Base-by-base conservation (phyloP, 2,888 invertebrate genomes). In the Volucella zonaria region DNA sequence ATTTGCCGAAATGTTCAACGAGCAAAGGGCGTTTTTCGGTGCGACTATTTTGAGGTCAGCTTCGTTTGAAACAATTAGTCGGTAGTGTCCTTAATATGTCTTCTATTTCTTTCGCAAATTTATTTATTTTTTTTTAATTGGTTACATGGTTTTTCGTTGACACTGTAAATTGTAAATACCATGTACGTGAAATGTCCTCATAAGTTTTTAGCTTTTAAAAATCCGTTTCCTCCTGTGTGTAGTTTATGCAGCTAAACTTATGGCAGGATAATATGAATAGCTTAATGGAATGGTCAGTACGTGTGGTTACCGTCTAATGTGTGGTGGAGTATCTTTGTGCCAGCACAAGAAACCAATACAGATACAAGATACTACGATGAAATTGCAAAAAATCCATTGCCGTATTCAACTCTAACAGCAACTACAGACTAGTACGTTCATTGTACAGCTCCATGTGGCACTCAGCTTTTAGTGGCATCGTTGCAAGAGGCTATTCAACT, bases 211-310 rank as follows among this genome's bases (percentile, higher is more conserved):
- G 79, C 79, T 79, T 83, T 83, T 79, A 75, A 83, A 79, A 83
- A 83, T 83, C 83, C 79, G 59, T 79, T 83, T 79, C 79, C 83
- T 83, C 61, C 47, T 23, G 18, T 31, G 66, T 75, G 79, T 74
- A 83, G 83, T 83, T 83, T 83, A 79, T 83, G 82, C 83, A 75
- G 68, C 47, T 49, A 74, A 73, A 70, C 78, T 70, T 79, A 82
- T 82, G 79, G 78, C 74, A 82, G 74, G 78, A 82, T 82, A 74
- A 74, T 82, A 82, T 79, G 82, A 82, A 82, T 79, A 82, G 82
- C 82, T 82, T 79, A 82, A 82, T 82, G 82, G 79, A 82, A 82
- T 78, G 79, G 79, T 74, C 82, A 79, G 79, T 74, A 82, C 82
- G 79, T 82, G 82, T 70, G 78, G 67, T 67, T 40, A 64, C 67